A percentile compares a stretch with the other conserved stretches of the same genome.
These are phyloP conservation scores for Coptodon bakossiorum DNA, from an alignment of 2,113 vertebrate genomes.

Conservation along the genomic window DNA sequence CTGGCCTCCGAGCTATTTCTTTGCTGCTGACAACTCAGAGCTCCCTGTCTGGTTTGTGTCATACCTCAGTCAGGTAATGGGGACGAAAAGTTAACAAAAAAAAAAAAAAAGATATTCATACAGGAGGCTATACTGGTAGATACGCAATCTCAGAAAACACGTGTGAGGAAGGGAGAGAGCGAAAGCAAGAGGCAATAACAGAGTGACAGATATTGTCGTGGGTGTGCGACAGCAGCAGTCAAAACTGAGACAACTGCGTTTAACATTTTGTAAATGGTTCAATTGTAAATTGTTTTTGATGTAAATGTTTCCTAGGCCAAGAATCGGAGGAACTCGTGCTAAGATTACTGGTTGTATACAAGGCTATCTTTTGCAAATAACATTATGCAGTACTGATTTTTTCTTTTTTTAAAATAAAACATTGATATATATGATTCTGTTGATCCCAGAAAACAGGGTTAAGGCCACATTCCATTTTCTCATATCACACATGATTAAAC, in stretches of 20 bases:
- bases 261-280: not conserved
- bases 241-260: not conserved
- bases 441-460: not conserved
- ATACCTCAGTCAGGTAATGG: constrained; percentile 44
- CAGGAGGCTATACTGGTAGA: not conserved
- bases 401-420: not conserved
- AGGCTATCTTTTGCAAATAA: not conserved
- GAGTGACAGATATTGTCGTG: constrained; percentile 4
- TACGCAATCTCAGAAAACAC: not conserved
- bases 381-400: not conserved
- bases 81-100: not conserved
- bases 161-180: not conserved
- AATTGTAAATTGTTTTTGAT: not conserved
- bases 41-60: constrained; percentile 45
- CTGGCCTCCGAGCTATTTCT: constrained; percentile 27
- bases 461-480: constrained; percentile 23
- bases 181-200: not conserved
- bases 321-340: not conserved
- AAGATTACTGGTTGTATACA: not conserved
- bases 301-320: no score
- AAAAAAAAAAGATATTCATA: not conserved
- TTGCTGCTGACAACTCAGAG: constrained; percentile 41
- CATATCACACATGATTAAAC: constrained; percentile 57
- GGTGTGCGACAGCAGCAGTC: not conserved
- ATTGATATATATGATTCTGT: constrained; percentile 19